Conservation (phyloP, 2,113 vertebrate species). For the Jacana jacana region DNA sequence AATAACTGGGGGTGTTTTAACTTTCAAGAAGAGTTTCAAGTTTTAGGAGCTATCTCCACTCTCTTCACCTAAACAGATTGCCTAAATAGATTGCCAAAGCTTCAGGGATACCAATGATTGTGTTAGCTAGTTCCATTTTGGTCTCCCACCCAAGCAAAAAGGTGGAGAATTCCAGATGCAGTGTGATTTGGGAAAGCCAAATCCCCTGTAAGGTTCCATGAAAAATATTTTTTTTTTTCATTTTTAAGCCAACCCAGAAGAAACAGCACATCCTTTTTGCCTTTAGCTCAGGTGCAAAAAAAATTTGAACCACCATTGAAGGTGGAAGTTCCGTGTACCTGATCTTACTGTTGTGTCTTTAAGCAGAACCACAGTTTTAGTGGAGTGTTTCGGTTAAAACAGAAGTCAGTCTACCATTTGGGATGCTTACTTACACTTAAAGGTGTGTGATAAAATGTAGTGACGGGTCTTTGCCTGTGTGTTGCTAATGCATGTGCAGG, state of each 20-base stretch:
- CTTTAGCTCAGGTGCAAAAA: not conserved
- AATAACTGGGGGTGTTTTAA: constrained; percentile 21
- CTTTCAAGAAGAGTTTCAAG: constrained; percentile 33
- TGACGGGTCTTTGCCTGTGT: not conserved
- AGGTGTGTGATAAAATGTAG: not conserved
- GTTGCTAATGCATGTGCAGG: not conserved
- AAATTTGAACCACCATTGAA: constrained; percentile 18
- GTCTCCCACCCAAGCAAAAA: constrained; percentile 39
- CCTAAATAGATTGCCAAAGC: constrained; percentile 31
- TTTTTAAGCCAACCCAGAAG: constrained; percentile 13
- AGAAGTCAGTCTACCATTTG: not conserved
- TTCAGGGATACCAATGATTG: not conserved
- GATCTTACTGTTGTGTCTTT: not conserved
- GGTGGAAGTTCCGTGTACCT: constrained; percentile 7
- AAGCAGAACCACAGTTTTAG: not conserved
- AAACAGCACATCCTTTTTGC: constrained; percentile 32
- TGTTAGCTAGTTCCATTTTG: constrained; percentile 7
- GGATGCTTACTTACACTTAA: not conserved
- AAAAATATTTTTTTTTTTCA: constrained; percentile 47
- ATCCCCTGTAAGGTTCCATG: not conserved
- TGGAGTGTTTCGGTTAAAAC: not conserved
- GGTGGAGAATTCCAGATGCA: constrained; percentile 18
- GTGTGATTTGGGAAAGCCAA: not conserved
- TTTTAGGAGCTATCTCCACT: constrained; percentile 1
- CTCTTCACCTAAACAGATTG: constrained; percentile 19